Evolutionary conservation across 1,140 invertebrate species (phyloP).

Genomic region (Drosophila cardini): DNA sequence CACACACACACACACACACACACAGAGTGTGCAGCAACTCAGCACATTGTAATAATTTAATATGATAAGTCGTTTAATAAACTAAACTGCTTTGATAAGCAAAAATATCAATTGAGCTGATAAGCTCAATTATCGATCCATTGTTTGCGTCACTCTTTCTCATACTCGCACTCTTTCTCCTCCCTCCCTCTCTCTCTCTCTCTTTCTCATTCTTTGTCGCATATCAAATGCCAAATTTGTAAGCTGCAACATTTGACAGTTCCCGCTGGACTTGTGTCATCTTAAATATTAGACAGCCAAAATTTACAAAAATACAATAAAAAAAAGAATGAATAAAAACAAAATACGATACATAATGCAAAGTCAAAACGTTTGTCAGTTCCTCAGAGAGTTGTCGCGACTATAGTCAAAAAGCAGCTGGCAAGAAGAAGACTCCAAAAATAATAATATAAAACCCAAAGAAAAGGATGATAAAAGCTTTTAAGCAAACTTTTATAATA

Average conservation of each 20-base stretch:
- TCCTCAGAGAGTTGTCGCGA: slow-evolving; percentile 39
- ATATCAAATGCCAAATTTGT: slow-evolving; percentile 34
- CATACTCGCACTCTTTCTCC: neutral
- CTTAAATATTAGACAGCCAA: slow-evolving; percentile 29
- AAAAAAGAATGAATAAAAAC: slow-evolving; percentile 1
- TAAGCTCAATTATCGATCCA: slow-evolving; percentile 79
- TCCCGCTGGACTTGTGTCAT: slow-evolving; percentile 37
- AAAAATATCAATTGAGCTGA: slow-evolving; percentile 67
- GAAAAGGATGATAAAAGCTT: slow-evolving; percentile 66
- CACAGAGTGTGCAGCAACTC: slow-evolving; percentile 11
- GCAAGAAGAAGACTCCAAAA: slow-evolving; percentile 1
- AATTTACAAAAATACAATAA: no score
- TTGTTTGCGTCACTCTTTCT: slow-evolving; percentile 5
- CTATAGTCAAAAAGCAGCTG: slow-evolving; percentile 3
- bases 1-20: slow-evolving; percentile 13
- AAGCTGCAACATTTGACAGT: slow-evolving; percentile 40
- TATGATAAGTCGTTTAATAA: slow-evolving; percentile 65
- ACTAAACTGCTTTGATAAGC: slow-evolving; percentile 74
- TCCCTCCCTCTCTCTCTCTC: neutral
- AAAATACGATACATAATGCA: slow-evolving; percentile 40
- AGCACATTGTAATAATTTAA: slow-evolving; percentile 76
- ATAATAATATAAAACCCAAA: slow-evolving; percentile 4
- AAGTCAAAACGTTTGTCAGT: slow-evolving; percentile 45
- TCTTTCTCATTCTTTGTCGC: neutral
- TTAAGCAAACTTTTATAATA: slow-evolving; percentile 72